Percentiles rank a stretch among this genome's conserved stretches.
phyloP scores from a whole-genome alignment of 2,888 invertebrate species.

The Acrobasis suavella region DNA sequence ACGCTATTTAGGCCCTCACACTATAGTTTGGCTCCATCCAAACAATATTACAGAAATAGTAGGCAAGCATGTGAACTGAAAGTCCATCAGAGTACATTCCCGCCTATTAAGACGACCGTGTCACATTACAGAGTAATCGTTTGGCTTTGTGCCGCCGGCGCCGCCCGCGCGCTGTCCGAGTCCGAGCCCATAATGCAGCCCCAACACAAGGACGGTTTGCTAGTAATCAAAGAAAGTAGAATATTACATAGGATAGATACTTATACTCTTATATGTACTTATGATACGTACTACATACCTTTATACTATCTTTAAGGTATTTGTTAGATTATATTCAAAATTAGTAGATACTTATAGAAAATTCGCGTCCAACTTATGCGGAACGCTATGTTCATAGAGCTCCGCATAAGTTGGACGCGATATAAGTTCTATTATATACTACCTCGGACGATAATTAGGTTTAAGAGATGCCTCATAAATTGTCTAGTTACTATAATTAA shows the following conservation, averaged over 20 bases:
- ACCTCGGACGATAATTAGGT: background rate
- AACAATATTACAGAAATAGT: conserved; percentile 39
- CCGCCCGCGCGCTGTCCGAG: conserved; percentile 24
- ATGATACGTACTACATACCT: background rate
- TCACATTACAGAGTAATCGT: background rate
- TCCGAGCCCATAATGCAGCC: conserved; percentile 32
- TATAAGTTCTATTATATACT: background rate
- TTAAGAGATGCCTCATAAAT: background rate
- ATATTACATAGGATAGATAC: conserved; percentile 27
- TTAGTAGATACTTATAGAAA: too few relatives aligned
- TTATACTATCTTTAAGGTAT: background rate
- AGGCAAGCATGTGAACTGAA: conserved; percentile 39
- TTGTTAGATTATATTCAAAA: too few relatives aligned
- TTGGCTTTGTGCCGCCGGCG: background rate
- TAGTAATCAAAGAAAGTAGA: conserved; percentile 35
- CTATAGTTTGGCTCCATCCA: conserved; percentile 36
- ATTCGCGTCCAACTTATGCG: background rate
- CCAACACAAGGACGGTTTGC: conserved; percentile 36
- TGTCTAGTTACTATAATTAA: background rate
- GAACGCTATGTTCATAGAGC: background rate
- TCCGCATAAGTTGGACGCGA: too few relatives aligned
- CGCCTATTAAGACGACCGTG: conserved; percentile 26
- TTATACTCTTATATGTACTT: background rate
- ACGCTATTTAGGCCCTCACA: conserved; percentile 34
- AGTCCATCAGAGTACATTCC: conserved; percentile 38